These are phyloP conservation scores for Australoheros scitulus DNA, from an alignment of 2,113 vertebrate species.

Conservation along the genomic window DNA sequence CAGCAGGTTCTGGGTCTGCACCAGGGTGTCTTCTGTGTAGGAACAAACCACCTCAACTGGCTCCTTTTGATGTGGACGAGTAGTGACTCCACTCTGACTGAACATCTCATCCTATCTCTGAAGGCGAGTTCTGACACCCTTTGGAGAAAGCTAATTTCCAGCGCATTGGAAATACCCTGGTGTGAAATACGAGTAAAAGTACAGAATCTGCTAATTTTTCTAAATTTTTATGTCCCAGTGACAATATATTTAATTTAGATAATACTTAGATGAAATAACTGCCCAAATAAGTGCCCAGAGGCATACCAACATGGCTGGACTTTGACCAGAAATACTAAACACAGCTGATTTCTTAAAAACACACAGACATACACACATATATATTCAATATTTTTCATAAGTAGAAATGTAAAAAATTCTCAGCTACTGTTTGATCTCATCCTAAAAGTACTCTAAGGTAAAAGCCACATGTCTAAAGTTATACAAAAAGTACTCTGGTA, in stretches of 20 bases:
- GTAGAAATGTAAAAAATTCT: background rate
- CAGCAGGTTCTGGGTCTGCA: too few relatives aligned
- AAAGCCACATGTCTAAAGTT: background rate
- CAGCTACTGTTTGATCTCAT: background rate
- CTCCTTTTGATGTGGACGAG: background rate
- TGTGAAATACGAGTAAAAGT: background rate
- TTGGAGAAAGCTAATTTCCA: background rate
- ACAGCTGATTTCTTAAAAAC: too few relatives aligned
- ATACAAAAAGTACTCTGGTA: background rate
- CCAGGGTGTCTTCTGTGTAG: too few relatives aligned
- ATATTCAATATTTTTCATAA: background rate
- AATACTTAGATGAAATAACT: background rate
- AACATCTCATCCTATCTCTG: background rate
- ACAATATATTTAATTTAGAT: background rate
- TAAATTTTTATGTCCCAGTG: background rate
- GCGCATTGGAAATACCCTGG: background rate
- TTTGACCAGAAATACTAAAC: background rate
- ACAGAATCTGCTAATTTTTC: background rate
- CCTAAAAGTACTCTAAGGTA: background rate
- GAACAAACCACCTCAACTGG: too few relatives aligned
- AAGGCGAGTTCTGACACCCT: background rate
- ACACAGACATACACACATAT: background rate
- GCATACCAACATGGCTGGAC: background rate
- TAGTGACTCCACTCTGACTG: background rate
- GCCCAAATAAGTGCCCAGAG: background rate